A percentile compares a stretch with the other conserved stretches of the same genome.
These are phyloP conservation scores for Ricordea florida DNA, from an alignment of 92 coral and sea anemone genomes.

Conservation along the genomic window DNA sequence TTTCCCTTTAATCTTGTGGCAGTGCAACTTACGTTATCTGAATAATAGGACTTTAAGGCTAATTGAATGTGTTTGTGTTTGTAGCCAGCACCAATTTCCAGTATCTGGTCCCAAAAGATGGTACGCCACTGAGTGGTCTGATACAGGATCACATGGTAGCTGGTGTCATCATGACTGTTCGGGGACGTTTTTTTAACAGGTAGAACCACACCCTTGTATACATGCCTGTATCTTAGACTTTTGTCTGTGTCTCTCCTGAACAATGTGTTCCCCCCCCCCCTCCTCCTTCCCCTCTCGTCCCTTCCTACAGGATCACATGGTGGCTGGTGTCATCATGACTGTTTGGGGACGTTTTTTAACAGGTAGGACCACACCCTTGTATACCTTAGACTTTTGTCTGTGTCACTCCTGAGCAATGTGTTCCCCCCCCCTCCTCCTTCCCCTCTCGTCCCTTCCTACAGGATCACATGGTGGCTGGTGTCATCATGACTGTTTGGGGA, in stretches of 20 bases:
- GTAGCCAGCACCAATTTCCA: constrained; percentile 95
- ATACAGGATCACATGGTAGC: constrained; percentile 98
- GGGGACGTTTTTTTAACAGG: constrained; percentile 94
- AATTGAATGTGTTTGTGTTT: not conserved
- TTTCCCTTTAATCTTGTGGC: no score
- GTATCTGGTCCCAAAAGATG: constrained; percentile 95
- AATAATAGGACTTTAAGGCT: not conserved
- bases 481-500: constrained; percentile 86
- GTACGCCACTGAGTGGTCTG: constrained; percentile 93
- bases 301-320: constrained; percentile 98
- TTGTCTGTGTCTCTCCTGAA: no score
- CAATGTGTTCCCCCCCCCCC: no score
- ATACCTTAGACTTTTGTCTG: no score
- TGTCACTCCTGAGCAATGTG: no score
- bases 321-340: constrained; percentile 92
- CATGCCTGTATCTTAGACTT: no score
- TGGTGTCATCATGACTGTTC: constrained; percentile 87
- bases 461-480: constrained; percentile 98
- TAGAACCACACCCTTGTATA: no score
- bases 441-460: no score
- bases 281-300: no score
- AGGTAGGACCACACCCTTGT: no score
- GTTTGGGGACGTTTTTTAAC: constrained; percentile 88
- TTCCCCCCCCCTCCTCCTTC: no score
- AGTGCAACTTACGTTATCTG: no score